phyloP scores from a whole-genome alignment of 1,140 invertebrate species.

The Parasteatoda tepidariorum region DNA sequence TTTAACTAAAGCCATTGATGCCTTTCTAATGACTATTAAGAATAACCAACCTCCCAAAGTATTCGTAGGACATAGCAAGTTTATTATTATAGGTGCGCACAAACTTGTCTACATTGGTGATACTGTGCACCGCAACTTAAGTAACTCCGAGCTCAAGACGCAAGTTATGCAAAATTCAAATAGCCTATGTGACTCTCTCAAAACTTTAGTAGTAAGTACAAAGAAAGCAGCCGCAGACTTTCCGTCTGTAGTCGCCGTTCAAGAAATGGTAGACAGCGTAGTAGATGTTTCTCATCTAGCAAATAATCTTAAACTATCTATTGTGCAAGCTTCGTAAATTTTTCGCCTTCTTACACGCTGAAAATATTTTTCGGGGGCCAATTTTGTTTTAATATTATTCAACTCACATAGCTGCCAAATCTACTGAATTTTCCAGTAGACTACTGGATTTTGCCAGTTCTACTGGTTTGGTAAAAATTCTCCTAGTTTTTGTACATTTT shows the following conservation, averaged over 20 bases:
- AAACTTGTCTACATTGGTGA: conserved; percentile 94
- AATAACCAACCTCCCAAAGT: conserved; percentile 93
- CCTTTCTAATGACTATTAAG: conserved; percentile 89
- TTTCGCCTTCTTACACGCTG: too few relatives aligned
- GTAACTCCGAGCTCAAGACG: conserved; percentile 66
- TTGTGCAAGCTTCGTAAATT: conserved; percentile 73
- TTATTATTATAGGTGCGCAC: conserved; percentile 91
- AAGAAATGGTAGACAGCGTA: conserved; percentile 93
- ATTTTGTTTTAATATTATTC: too few relatives aligned
- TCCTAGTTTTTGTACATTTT: too few relatives aligned
- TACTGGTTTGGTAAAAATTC: too few relatives aligned
- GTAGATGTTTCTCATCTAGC: conserved; percentile 83
- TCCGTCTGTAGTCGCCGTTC: conserved; percentile 87
- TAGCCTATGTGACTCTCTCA: conserved; percentile 84
- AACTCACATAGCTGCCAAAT: too few relatives aligned
- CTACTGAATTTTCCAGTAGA: too few relatives aligned
- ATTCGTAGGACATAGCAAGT: conserved; percentile 92
- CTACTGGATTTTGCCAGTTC: too few relatives aligned
- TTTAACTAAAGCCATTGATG: conserved; percentile 89
- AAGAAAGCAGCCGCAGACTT: conserved; percentile 91
- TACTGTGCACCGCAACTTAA: conserved; percentile 84
- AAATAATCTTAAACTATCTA: conserved; percentile 78
- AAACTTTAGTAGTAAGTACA: conserved; percentile 85
- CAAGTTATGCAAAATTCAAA: conserved; percentile 84
- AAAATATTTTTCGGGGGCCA: too few relatives aligned